Evolutionary conservation across 1,140 invertebrate species (phyloP).

Genomic region (Cydia fagiglandana): DNA sequence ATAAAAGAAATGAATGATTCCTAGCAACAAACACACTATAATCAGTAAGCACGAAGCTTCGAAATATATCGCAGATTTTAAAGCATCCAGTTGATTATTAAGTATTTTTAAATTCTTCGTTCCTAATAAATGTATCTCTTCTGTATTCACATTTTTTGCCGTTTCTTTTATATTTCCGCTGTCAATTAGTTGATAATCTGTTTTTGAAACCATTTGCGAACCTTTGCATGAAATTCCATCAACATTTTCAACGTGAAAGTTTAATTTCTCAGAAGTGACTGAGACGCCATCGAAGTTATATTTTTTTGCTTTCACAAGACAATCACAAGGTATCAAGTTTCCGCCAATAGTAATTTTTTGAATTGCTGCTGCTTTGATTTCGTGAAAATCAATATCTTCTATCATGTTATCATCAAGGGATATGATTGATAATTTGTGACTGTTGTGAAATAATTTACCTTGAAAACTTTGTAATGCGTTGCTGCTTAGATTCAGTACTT

Average conservation of each 20-base stretch:
- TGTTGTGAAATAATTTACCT: constrained; percentile 2
- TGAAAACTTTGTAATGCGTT: constrained; percentile 4
- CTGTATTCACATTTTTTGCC: not conserved
- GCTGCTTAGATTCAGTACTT: not conserved
- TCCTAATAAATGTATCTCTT: not conserved
- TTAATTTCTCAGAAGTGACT: not conserved
- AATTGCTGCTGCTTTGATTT: not conserved
- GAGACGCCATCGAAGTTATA: not conserved
- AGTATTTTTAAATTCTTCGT: not conserved
- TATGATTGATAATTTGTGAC: not conserved
- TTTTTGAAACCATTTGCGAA: not conserved
- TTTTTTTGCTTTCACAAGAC: not conserved
- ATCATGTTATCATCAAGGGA: constrained; percentile 8
- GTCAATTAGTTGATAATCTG: not conserved
- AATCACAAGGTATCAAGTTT: constrained; percentile 13
- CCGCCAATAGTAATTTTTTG: not conserved
- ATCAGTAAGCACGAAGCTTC: constrained; percentile 1
- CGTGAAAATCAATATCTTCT: not conserved
- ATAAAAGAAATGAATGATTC: not conserved
- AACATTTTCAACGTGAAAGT: constrained; percentile 10
- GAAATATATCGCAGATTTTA: not conserved
- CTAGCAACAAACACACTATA: not conserved
- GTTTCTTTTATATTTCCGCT: too few relatives aligned
- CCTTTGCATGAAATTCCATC: constrained; percentile 20
- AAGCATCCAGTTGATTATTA: not conserved